Evolutionary conservation across 2,113 vertebrate species (phyloP).

Genomic region (Thamnaconus septentrionalis): DNA sequence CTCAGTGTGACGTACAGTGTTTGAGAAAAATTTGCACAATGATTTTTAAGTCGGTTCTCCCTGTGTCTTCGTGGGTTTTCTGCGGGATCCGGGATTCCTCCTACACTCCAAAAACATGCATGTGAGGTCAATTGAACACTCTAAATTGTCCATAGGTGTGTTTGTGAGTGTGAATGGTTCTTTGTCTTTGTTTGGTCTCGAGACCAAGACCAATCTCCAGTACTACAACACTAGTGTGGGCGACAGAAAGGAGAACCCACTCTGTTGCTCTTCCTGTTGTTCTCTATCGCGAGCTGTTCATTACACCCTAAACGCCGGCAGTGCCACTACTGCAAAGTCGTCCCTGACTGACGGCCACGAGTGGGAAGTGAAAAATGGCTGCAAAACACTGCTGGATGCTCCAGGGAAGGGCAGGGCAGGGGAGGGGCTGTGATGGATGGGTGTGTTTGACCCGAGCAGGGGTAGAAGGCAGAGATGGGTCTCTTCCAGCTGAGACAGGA

Average conservation of each 20-base stretch:
- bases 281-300: constrained; percentile 62
- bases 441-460: constrained; percentile 75
- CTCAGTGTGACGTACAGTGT: too few relatives aligned
- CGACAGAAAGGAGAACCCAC: constrained; percentile 2
- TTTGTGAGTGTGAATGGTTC: too few relatives aligned
- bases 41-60: too few relatives aligned
- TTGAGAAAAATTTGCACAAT: too few relatives aligned
- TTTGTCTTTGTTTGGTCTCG: too few relatives aligned
- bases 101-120: too few relatives aligned
- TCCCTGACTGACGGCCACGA: constrained; percentile 66
- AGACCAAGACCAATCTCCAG: too few relatives aligned
- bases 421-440: constrained; percentile 76
- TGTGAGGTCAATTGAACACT: too few relatives aligned
- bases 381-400: constrained; percentile 57
- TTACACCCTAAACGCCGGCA: constrained; percentile 61
- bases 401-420: constrained; percentile 50
- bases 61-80: too few relatives aligned
- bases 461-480: constrained; percentile 63
- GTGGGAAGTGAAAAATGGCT: constrained; percentile 65
- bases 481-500: constrained; percentile 62
- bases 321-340: constrained; percentile 70
- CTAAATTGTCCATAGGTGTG: too few relatives aligned
- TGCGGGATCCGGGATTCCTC: too few relatives aligned
- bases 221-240: too few relatives aligned
- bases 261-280: constrained; percentile 56